Conservation (phyloP, 2,888 invertebrate species). For the Vannuccia rotundouncinata region DNA sequence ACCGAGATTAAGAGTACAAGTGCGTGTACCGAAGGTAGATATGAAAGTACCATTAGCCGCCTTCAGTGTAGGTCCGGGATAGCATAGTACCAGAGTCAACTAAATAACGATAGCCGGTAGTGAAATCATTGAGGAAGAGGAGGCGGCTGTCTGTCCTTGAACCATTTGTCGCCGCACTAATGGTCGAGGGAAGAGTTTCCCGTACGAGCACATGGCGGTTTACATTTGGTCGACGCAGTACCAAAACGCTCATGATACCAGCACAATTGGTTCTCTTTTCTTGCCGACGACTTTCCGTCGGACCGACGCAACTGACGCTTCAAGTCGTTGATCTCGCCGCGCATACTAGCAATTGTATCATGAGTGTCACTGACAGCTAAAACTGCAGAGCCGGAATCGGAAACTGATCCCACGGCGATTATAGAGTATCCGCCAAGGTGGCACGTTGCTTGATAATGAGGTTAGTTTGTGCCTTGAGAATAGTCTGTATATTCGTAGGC, state of each 20-base stretch:
- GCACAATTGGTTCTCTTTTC: background rate
- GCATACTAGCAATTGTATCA: background rate
- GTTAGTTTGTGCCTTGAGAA: background rate
- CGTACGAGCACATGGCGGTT: background rate
- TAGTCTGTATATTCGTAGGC: background rate
- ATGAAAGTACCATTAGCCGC: background rate
- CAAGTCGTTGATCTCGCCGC: background rate
- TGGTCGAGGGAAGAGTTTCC: background rate
- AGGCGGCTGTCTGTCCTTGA: background rate
- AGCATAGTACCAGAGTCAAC: background rate
- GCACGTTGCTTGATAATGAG: background rate
- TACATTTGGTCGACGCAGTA: background rate
- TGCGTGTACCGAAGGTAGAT: background rate
- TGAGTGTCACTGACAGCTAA: background rate
- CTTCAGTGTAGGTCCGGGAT: background rate
- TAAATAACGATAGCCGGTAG: background rate
- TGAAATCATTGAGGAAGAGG: background rate
- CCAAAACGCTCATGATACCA: background rate
- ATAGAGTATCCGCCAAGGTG: background rate
- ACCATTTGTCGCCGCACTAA: background rate
- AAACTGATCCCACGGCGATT: background rate
- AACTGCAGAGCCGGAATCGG: background rate
- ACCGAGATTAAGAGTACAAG: background rate
- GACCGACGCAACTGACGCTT: background rate
- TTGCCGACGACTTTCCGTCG: background rate